Evolutionary conservation across 2,113 vertebrate species (phyloP).

Genomic region (Peromyscus polionotus): DNA sequence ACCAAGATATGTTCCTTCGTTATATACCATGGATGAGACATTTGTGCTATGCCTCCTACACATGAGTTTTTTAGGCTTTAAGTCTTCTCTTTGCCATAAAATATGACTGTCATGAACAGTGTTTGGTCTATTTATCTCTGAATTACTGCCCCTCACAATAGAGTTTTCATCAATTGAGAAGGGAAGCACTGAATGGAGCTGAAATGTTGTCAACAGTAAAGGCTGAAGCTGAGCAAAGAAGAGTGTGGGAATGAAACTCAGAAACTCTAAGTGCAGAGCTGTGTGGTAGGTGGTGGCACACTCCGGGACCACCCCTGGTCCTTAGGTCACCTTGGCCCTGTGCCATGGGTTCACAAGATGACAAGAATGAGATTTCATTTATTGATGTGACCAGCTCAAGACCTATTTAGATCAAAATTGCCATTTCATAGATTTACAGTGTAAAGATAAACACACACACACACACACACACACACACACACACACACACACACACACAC

Average conservation of each 20-base stretch:
- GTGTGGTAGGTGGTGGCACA: neutral
- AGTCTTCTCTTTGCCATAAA: constrained; percentile 65
- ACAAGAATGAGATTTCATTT: constrained; percentile 20
- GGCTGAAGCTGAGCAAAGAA: neutral
- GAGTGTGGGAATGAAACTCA: neutral
- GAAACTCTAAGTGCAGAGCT: neutral
- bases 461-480: neutral
- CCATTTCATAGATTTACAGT: constrained; percentile 27
- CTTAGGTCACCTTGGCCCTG: neutral
- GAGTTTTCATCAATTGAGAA: constrained; percentile 71
- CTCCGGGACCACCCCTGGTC: neutral
- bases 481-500: neutral
- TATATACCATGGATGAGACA: constrained; percentile 21
- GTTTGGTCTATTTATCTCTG: constrained; percentile 81
- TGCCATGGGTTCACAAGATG: neutral
- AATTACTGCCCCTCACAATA: constrained; percentile 81
- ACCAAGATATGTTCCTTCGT: constrained; percentile 3
- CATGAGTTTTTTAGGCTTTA: constrained; percentile 62
- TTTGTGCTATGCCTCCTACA: constrained; percentile 57
- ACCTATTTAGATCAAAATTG: constrained; percentile 28
- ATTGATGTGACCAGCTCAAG: constrained; percentile 7
- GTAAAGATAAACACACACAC: constrained; percentile 8
- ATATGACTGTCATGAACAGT: constrained; percentile 69
- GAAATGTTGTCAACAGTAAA: constrained; percentile 11
- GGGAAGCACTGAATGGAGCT: constrained; percentile 62